phyloP scores from a whole-genome alignment of 2,888 invertebrate genomes.

The Agrochola lychnidis region DNA sequence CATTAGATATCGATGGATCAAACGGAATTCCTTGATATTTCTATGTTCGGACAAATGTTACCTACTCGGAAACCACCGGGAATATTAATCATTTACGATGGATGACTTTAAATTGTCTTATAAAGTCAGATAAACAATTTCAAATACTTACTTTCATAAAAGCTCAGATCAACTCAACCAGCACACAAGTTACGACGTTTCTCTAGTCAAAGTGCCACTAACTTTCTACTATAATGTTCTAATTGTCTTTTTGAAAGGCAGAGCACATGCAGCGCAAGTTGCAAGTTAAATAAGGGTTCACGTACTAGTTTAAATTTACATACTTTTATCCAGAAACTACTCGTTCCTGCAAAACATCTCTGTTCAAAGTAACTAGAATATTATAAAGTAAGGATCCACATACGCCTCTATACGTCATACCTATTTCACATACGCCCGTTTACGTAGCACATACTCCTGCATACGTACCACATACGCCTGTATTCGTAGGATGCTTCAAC shows the following conservation, averaged over 20 bases:
- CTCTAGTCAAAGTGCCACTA: neutral
- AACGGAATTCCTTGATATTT: neutral
- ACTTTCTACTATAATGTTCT: constrained; percentile 6
- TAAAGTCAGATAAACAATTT: neutral
- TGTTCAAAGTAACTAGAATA: constrained; percentile 36
- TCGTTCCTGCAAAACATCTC: constrained; percentile 14
- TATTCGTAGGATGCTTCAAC: constrained; percentile 31
- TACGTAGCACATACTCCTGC: constrained; percentile 3
- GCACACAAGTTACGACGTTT: neutral
- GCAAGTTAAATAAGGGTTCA: constrained; percentile 40
- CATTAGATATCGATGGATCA: neutral
- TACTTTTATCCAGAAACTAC: constrained; percentile 26
- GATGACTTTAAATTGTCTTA: no score
- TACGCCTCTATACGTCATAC: neutral
- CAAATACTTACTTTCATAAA: neutral
- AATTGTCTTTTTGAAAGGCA: constrained; percentile 32
- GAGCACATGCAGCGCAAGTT: constrained; percentile 10
- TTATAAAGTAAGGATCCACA: constrained; percentile 30
- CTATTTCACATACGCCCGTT: neutral
- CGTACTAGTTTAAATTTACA: constrained; percentile 42
- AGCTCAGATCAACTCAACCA: neutral
- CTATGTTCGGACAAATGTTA: neutral
- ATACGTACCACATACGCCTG: neutral
- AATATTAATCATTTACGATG: neutral
- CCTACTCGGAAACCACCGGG: neutral